Conservation (phyloP, 2,797 vertebrate genomes). For the Neomorphus geoffroyi region DNA sequence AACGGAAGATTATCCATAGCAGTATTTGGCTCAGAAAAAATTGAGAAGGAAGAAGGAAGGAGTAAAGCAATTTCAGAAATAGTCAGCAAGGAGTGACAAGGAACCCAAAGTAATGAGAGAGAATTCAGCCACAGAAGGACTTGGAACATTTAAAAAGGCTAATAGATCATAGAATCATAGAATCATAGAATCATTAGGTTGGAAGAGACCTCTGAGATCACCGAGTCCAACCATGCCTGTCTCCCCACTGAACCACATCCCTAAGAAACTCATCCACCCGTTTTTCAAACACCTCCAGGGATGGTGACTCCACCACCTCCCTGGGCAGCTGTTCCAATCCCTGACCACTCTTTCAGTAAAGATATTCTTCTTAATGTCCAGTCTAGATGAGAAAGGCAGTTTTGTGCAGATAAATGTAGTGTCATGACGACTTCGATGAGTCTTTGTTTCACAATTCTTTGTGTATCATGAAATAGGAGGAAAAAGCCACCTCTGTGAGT, state of each 20-base stretch:
- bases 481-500: constrained; percentile 17
- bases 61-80: not conserved
- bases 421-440: constrained; percentile 72
- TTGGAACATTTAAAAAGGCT: constrained; percentile 46
- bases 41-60: not conserved
- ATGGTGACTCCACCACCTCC: too few relatives aligned
- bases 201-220: too few relatives aligned
- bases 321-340: too few relatives aligned
- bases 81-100: constrained; percentile 6
- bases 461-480: constrained; percentile 52
- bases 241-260: too few relatives aligned
- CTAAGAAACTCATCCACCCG: too few relatives aligned
- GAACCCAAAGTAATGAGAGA: constrained; percentile 27
- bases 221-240: too few relatives aligned
- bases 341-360: too few relatives aligned
- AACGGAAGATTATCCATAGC: constrained; percentile 19
- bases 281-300: too few relatives aligned
- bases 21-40: constrained; percentile 15
- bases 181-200: too few relatives aligned
- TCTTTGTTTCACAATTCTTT: constrained; percentile 72
- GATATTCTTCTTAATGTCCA: too few relatives aligned
- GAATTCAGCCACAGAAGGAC: constrained; percentile 20
- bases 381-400: constrained; percentile 62
- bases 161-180: too few relatives aligned
- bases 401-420: constrained; percentile 60